Evolutionary conservation across 2,888 invertebrate genomes (phyloP).

Genomic region (Brachyptera putata): DNA sequence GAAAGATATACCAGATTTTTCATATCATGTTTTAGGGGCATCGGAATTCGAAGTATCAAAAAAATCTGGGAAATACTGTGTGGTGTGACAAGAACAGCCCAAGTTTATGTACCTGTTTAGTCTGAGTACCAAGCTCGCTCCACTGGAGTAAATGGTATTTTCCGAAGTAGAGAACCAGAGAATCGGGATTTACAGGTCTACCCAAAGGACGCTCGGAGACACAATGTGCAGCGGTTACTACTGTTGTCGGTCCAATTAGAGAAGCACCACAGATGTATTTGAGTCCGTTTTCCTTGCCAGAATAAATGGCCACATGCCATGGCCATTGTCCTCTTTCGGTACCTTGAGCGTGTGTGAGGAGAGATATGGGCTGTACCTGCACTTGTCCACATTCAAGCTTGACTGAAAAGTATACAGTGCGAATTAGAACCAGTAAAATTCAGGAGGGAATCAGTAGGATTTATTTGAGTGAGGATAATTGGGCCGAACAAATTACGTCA

Average conservation of each 20-base stretch:
- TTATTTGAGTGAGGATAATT: too few relatives aligned
- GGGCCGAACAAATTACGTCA: too few relatives aligned
- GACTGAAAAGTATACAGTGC: background rate
- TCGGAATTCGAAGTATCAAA: too few relatives aligned
- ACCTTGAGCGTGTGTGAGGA: slow-evolving; percentile 4
- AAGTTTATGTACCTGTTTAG: too few relatives aligned
- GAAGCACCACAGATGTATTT: slow-evolving; percentile 27
- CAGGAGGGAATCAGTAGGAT: too few relatives aligned
- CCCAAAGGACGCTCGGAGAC: background rate
- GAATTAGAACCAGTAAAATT: too few relatives aligned
- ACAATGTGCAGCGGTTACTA: slow-evolving; percentile 31
- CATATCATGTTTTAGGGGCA: too few relatives aligned
- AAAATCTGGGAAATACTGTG: too few relatives aligned
- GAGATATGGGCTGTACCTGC: background rate
- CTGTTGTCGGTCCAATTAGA: slow-evolving; percentile 9
- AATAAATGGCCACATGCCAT: slow-evolving; percentile 32
- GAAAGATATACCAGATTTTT: too few relatives aligned
- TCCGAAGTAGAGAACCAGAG: slow-evolving; percentile 22
- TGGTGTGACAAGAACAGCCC: too few relatives aligned
- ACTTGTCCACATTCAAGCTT: slow-evolving; percentile 29
- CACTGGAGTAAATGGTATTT: slow-evolving; percentile 23
- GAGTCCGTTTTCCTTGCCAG: slow-evolving; percentile 1
- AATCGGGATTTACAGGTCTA: background rate
- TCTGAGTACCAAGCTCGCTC: slow-evolving; percentile 23
- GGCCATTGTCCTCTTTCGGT: slow-evolving; percentile 29